phyloP scores from a whole-genome alignment of 2,797 vertebrate genomes.

The Typhlichthys subterraneus region DNA sequence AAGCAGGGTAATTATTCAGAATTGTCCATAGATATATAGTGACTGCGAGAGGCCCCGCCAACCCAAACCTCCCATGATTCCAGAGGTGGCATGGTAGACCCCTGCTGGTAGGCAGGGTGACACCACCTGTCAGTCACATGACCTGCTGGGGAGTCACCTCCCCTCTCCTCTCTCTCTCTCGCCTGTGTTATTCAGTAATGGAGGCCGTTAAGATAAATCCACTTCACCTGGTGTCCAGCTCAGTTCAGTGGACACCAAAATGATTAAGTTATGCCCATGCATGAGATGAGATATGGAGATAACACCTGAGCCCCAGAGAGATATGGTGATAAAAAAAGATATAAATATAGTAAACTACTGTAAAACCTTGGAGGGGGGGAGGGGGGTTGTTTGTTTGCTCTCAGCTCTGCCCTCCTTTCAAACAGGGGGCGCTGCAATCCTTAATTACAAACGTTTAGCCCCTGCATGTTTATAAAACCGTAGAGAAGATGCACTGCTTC shows the following conservation, averaged over 20 bases:
- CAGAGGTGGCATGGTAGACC: slow-evolving; percentile 41
- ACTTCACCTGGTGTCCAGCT: background rate
- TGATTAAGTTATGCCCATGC: too few species aligned
- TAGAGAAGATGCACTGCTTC: background rate
- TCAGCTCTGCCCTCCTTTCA: slow-evolving; percentile 46
- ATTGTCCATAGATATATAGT: slow-evolving; percentile 21
- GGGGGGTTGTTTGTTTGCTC: slow-evolving; percentile 2
- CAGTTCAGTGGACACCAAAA: background rate
- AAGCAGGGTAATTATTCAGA: slow-evolving; percentile 41
- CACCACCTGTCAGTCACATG: slow-evolving; percentile 51
- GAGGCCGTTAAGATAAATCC: background rate
- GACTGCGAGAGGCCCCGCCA: slow-evolving; percentile 25
- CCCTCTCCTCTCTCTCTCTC: background rate
- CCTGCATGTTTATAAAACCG: slow-evolving; percentile 6
- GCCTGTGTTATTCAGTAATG: background rate
- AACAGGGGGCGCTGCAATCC: slow-evolving; percentile 55
- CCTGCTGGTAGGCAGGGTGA: slow-evolving; percentile 56
- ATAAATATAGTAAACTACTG: too few species aligned
- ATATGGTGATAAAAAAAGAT: too few species aligned
- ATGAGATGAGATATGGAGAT: too few species aligned
- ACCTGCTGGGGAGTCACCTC: background rate
- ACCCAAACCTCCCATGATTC: slow-evolving; percentile 27
- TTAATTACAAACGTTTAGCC: background rate
- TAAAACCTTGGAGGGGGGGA: background rate
- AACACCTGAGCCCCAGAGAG: too few species aligned